Percentiles rank a stretch among this genome's conserved stretches.
phyloP scores from a whole-genome alignment of 2,797 vertebrate species.

The Mareca strepera region DNA sequence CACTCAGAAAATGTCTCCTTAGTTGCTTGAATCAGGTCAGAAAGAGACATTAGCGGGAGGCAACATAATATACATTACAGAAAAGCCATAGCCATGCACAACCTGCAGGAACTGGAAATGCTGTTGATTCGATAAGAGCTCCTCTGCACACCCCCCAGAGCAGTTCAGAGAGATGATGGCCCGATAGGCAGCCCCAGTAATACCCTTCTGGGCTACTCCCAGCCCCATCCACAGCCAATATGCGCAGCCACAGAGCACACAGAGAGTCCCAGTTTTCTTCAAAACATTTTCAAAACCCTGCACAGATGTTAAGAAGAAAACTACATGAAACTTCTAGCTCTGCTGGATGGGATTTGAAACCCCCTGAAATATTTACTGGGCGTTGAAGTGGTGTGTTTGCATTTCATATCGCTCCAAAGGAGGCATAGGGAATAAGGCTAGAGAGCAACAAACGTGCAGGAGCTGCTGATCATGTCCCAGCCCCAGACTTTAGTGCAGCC shows the following conservation, averaged over 20 bases:
- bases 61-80: fast-evolving
- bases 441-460: not conserved
- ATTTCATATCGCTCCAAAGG: not conserved
- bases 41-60: not conserved
- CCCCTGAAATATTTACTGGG: not conserved
- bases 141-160: not conserved
- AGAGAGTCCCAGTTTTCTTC: not conserved
- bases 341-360: not conserved
- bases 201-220: not conserved
- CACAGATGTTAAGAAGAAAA: not conserved
- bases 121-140: not conserved
- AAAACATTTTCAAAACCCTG: not conserved
- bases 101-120: not conserved
- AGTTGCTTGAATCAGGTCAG: not conserved
- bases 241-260: fast-evolving
- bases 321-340: not conserved
- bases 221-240: fast-evolving
- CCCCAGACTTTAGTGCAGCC: not conserved
- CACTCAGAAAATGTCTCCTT: not conserved
- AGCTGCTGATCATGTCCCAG: fast-evolving
- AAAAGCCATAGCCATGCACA: not conserved
- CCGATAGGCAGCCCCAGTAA: not conserved
- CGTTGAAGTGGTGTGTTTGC: not conserved
- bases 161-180: not conserved
- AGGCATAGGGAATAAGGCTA: not conserved